Evolutionary conservation across 2,797 vertebrate genomes (phyloP), one percentile per base, ranked within the genome.

Genomic region (Sebastes goodei): DNA sequence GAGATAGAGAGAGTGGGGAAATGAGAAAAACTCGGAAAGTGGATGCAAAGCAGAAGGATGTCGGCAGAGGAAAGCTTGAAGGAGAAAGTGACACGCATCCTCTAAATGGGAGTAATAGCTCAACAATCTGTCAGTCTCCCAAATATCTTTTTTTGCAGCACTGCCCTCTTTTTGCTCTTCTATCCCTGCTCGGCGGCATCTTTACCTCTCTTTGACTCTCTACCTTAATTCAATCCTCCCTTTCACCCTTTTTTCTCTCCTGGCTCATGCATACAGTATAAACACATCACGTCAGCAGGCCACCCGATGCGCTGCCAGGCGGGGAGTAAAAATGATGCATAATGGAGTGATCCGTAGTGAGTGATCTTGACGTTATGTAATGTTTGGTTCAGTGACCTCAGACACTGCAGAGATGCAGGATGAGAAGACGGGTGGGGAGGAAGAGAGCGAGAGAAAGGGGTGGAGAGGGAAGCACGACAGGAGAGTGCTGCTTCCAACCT

Each of bases 281-380:
- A 83, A 76, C 65, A 68, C 80, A 52, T 68, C 69, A 10, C 52
- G 66, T 42, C 63, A 53, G 71, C 20, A 33, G 77, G 53, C 32
- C 75, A 61, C 81, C 71, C 74, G 30, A 35, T n/a, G 52, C 57
- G 81, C 78, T 11, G 49, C 32, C 52, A 71, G 56, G 87, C 74
- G 8, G 78, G 68, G 73, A 56, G 55, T 56, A 35, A 57, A 81
- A 56, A 56, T 74, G 80, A 78, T 79, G 81, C 78, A 73, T 10
- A 33, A 74, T 38, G 42, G 64, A 72, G 80, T 59, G 75, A 89
- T 82, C 74, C 15, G n/a, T 64, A 78, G 77, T 73, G 88, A 90
- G 87, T 71, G 87, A 90, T 90, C 82, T 67, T 70, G 71, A 38
- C 7, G 61, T 93, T 93, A 90, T 69, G 83, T 83, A 91, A 93